Base-by-base conservation (phyloP, 2,797 vertebrate species). In the Melanotaenia parkinsoni region DNA sequence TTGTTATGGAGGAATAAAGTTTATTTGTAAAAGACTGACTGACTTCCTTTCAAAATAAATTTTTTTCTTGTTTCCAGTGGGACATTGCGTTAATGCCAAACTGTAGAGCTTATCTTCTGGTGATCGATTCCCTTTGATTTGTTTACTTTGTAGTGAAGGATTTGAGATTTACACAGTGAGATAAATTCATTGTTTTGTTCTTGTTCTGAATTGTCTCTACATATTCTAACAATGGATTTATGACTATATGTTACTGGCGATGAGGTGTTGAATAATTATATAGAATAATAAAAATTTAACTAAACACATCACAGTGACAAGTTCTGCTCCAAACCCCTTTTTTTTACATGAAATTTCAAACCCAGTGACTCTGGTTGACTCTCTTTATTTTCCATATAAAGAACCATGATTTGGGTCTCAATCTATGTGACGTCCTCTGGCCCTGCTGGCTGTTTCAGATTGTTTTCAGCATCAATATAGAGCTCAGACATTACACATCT, bases 391-490 rank as follows among this genome's bases (percentile, higher is more conserved):
- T 77, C 33, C 45, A n/a, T 0, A n/a, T 32, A n/a, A 16, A 33
- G 53, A 51, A 11, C 20, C 30, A 14, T 10, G 14, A 14, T 14
- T 16, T 20, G 9, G 0, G 35, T 50, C 26, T 64, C 11, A 8
- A 22, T 71, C 45, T 2, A 1, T 54, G 37, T 61, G 0, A 30
- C 6, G 13, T 40, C 12, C 4, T 40, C 13, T 13, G 38, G 3
- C 11, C 59, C 24, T n/a, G 43, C 24, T 3, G 38, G 32, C 56
- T 67, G 22, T 26, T 11, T 61, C 45, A 24, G 63, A 16, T 38
- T 67, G 66, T 76, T 67, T 70, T 37, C 62, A 38, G 50, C 50
- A 24, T 11, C 40, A 54, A 56, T 64, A 62, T 26, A 68, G 50
- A 59, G 38, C 53, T 57, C 71, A 59, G 32, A 58, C 30, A 37